Conservation (phyloP, 2,113 vertebrate genomes). For the Sapajus apella region DNA sequence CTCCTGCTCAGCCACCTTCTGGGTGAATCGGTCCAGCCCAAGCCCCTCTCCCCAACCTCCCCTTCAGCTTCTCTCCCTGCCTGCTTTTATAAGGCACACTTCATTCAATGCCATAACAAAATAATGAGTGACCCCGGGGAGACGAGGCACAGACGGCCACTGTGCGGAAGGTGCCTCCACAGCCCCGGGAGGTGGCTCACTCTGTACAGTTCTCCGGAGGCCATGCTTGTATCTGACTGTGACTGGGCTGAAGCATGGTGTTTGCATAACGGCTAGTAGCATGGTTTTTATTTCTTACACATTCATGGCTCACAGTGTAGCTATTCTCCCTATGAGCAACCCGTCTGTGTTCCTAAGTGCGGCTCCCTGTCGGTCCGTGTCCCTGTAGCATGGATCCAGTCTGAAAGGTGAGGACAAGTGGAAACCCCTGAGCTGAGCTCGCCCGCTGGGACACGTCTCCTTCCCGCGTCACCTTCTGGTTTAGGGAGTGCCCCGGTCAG, state of each 20-base stretch:
- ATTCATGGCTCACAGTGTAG: background rate
- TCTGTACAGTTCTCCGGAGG: background rate
- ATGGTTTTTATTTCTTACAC: background rate
- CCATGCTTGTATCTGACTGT: background rate
- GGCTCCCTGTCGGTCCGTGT: background rate
- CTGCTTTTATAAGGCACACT: background rate
- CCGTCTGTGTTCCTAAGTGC: background rate
- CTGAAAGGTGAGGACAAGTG: background rate
- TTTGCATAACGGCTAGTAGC: background rate
- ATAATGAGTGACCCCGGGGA: background rate
- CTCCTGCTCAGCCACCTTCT: background rate
- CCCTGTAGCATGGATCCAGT: background rate
- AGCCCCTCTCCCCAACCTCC: background rate
- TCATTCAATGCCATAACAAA: rapidly evolving
- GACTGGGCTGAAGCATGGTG: background rate
- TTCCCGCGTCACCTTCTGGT: background rate
- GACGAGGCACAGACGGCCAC: rapidly evolving
- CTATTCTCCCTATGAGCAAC: background rate
- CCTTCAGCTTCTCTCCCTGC: background rate
- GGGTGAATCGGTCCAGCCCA: rapidly evolving
- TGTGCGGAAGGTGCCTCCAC: no score
- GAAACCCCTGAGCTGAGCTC: rapidly evolving
- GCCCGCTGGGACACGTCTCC: background rate
- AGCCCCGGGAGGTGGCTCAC: background rate
- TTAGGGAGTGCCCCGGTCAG: background rate